phyloP scores from a whole-genome alignment of 2,113 vertebrate species.

The Cranoglanis bouderius region DNA sequence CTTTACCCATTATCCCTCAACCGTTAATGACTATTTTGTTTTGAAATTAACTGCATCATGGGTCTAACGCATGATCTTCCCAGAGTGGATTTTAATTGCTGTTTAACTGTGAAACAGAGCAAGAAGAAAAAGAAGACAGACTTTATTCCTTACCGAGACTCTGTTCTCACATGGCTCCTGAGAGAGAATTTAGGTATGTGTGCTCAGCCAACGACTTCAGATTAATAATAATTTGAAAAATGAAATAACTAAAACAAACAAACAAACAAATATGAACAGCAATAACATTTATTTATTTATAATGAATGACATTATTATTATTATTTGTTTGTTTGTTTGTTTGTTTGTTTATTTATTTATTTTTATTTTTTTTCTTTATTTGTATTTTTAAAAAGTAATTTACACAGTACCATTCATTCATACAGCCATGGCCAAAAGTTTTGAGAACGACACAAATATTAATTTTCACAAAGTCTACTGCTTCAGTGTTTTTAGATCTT shows the following conservation, averaged over 20 bases:
- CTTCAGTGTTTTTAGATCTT: too few species aligned
- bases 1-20: background rate
- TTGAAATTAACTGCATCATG: background rate
- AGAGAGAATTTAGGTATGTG: slow-evolving; percentile 93
- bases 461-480: too few species aligned
- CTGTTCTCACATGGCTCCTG: slow-evolving; percentile 97
- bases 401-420: background rate
- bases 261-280: background rate
- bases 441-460: too few species aligned
- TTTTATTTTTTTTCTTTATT: background rate
- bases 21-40: slow-evolving; percentile 19
- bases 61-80: background rate
- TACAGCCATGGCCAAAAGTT: too few species aligned
- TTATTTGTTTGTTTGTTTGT: background rate
- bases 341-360: too few species aligned
- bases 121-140: slow-evolving; percentile 99
- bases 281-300: background rate
- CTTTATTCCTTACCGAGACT: slow-evolving; percentile 98
- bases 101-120: slow-evolving; percentile 76
- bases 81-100: background rate
- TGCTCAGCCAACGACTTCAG: background rate
- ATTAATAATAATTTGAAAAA: background rate
- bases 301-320: background rate
- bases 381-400: too few species aligned
- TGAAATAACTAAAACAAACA: background rate